Base-by-base conservation (phyloP, 1,140 invertebrate species). In the Schlechtendalia chinensis region DNA sequence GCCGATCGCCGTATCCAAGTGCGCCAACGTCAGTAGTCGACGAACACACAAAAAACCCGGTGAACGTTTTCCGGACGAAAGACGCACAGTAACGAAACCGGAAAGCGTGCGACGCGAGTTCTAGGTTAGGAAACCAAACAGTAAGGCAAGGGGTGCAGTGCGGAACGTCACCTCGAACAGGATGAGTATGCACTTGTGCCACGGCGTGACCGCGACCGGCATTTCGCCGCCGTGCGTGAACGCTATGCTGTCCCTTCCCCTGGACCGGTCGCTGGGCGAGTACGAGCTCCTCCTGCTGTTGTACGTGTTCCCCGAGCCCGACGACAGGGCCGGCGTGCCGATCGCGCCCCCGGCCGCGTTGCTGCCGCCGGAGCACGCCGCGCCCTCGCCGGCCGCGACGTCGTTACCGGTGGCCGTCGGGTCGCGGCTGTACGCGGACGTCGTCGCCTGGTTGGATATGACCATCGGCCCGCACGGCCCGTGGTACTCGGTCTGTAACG, bases 131-230 rank as follows among this genome's bases (percentile, higher is more conserved):
- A n/a, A n/a, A n/a, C n/a, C n/a, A n/a, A n/a, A n/a, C n/a, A n/a
- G n/a, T n/a, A n/a, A n/a, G n/a, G n/a, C n/a, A n/a, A n/a, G n/a
- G n/a, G n/a, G n/a, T n/a, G n/a, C n/a, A n/a, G n/a, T n/a, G n/a
- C n/a, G n/a, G n/a, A n/a, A 24, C 3, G 5, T 27, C 27, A 88
- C 87, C 85, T 88, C 87, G 17, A 88, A 85, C 81, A 87, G 86
- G 16, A 85, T 84, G 54, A 88, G 84, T 14, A 88, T 87, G 39
- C 85, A 84, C 19, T 85, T 83, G 81, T 88, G 87, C 82, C 85
- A 85, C 1, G 85, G 85, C 8, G 87, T 87, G 80, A 87, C 84
- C 63, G 87, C 86, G 0, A 85, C 82, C 29, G 83, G 83, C 22
- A 84, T 81, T 54, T 75, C 72, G 6, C 54, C 54, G 5, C 72